Percentiles rank a stretch among this genome's conserved stretches.
phyloP scores from a whole-genome alignment of 2,888 invertebrate genomes.

The Parapristionchus giblindavisi region DNA sequence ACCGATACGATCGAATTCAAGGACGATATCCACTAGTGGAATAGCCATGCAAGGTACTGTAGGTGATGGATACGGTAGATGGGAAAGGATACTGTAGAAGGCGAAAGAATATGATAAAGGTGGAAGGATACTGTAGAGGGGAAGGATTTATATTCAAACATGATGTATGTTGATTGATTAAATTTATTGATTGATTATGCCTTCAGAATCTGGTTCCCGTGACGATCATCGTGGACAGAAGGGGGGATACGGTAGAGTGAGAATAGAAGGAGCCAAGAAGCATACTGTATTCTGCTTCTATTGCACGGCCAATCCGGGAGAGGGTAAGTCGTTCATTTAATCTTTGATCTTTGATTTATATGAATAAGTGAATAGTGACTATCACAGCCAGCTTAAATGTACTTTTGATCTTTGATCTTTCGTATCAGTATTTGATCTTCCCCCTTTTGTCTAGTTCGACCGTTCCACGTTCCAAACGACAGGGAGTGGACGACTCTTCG shows the following conservation, averaged over 20 bases:
- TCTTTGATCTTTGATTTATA: neutral
- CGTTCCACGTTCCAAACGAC: conserved; percentile 29
- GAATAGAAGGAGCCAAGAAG: conserved; percentile 32
- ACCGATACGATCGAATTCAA: conserved; percentile 15
- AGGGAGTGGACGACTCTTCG: neutral
- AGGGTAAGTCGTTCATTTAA: neutral
- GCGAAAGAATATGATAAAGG: neutral
- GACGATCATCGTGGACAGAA: conserved; percentile 35
- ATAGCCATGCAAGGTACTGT: conserved; percentile 4
- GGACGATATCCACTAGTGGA: neutral
- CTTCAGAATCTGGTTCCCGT: neutral
- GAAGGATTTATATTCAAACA: neutral
- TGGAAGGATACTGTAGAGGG: neutral
- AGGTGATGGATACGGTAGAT: neutral
- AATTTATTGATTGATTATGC: neutral
- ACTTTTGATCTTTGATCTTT: neutral
- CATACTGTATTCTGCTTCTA: conserved; percentile 33
- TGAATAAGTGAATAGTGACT: neutral
- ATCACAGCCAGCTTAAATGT: neutral
- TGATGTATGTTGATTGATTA: neutral
- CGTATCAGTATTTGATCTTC: neutral
- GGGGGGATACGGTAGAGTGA: conserved; percentile 38
- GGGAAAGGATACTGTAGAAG: neutral
- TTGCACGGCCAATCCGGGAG: neutral
- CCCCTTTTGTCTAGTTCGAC: neutral